Base-by-base conservation (phyloP, 2,113 vertebrate genomes). In the Amphiprion ocellaris region DNA sequence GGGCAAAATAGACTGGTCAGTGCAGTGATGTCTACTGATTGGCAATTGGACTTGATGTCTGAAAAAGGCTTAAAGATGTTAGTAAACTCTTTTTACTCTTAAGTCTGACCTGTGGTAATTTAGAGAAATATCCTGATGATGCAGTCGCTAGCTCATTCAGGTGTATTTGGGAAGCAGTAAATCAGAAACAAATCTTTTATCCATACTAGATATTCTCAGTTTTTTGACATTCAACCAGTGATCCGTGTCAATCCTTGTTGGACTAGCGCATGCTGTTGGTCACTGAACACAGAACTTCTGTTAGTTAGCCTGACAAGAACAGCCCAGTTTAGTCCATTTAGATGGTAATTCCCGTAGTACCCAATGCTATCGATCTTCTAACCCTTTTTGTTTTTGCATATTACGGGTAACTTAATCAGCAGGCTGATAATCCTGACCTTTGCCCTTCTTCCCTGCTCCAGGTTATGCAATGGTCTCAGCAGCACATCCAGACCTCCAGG, bases 391-490 rank as follows among this genome's bases (percentile, higher is more conserved):
- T 24, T 53, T 67, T 44, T 62, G 46, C 23, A 69, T 46, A 59
- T 85, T 77, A 19, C 46, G 46, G 21, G 33, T 74, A 41, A 46
- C 33, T 55, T 69, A 11, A 61, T 30, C 26, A 58, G 50, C 37
- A 26, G 73, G 46, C 39, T 59, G 37, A 54, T 75, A 19, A 78
- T 52, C 62, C 14, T 89, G 65, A 89, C 85, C 77, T 79, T 81
- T 64, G 33, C 19, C 70, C 62, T 64, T 87, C 46, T 81, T 79
- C 55, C 65, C 24, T 37, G 23, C 74, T 82, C 50, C 83, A 99
- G 98, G 96, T 98, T 97, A 98, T 99, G 98, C 97, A 97, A 99
- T 99, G 98, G 97, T 99, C 97, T 97, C 98, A 97, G 97, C 97
- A 96, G 96, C 93, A 97, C 96, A 94, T 94, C 95, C 90, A 97